Conservation (phyloP, 1,140 invertebrate species). For the Drosophila auraria region DNA sequence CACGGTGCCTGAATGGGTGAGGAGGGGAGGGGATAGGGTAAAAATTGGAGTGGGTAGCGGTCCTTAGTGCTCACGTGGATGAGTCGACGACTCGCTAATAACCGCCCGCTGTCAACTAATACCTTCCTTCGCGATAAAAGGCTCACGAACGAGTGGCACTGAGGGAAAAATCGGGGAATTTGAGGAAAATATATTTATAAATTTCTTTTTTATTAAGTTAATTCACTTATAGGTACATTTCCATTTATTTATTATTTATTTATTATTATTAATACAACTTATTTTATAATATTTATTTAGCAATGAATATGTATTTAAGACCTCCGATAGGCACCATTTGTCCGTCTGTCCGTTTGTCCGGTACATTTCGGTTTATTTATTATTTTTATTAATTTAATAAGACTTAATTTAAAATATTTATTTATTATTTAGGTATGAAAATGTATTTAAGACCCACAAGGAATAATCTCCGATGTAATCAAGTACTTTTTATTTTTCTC, state of each 20-base stretch:
- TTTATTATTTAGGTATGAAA: no score
- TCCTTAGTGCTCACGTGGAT: conserved; percentile 33
- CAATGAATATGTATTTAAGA: no score
- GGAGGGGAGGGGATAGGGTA: conserved; percentile 9
- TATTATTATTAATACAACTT: background rate
- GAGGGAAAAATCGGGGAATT: background rate
- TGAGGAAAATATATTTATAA: no score
- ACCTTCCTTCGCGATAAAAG: conserved; percentile 16
- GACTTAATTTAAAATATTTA: no score
- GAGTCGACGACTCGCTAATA: conserved; percentile 74
- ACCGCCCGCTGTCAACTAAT: conserved; percentile 75
- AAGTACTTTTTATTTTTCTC: no score
- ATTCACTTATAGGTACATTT: background rate
- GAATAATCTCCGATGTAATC: no score
- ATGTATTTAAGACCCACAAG: no score
- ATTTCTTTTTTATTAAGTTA: no score
- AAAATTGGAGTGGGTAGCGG: conserved; percentile 9
- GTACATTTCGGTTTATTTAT: background rate
- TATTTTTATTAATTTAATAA: background rate
- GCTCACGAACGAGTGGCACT: conserved; percentile 2
- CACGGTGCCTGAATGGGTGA: conserved; percentile 12
- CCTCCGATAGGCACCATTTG: no score
- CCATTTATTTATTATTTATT: background rate
- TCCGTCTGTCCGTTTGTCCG: no score
- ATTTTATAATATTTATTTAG: no score